These are phyloP conservation scores for Balearica regulorum DNA, from an alignment of 2,797 vertebrate genomes.

Conservation along the genomic window DNA sequence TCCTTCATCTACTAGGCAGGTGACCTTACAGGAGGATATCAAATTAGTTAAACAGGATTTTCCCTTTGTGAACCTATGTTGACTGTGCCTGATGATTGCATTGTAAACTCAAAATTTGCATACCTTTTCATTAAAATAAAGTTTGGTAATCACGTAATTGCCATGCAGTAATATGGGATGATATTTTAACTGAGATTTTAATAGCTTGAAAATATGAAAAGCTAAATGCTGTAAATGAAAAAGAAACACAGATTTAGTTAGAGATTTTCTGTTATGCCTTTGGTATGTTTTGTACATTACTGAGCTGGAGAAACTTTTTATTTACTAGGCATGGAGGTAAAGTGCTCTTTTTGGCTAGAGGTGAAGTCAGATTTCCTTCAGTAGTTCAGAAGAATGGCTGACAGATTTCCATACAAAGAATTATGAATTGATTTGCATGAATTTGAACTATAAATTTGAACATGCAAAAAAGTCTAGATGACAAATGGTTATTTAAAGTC, in stretches of 20 bases:
- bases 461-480: not conserved
- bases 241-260: not conserved
- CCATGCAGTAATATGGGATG: not conserved
- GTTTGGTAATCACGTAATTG: not conserved
- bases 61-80: not conserved
- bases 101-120: not conserved
- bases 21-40: not conserved
- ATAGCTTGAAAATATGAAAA: not conserved
- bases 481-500: conserved; percentile 31
- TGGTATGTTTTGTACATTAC: not conserved
- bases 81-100: not conserved
- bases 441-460: conserved; percentile 15
- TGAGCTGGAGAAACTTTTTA: not conserved
- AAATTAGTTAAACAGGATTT: not conserved
- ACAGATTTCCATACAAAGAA: not conserved
- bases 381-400: not conserved
- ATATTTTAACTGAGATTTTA: not conserved
- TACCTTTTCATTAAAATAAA: not conserved
- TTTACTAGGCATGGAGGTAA: not conserved
- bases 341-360: not conserved
- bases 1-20: not conserved
- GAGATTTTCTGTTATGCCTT: not conserved
- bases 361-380: not conserved
- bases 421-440: conserved; percentile 16
- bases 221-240: not conserved